phyloP scores from a whole-genome alignment of 2,888 invertebrate species.

The Caenorhabditis doughertyi region DNA sequence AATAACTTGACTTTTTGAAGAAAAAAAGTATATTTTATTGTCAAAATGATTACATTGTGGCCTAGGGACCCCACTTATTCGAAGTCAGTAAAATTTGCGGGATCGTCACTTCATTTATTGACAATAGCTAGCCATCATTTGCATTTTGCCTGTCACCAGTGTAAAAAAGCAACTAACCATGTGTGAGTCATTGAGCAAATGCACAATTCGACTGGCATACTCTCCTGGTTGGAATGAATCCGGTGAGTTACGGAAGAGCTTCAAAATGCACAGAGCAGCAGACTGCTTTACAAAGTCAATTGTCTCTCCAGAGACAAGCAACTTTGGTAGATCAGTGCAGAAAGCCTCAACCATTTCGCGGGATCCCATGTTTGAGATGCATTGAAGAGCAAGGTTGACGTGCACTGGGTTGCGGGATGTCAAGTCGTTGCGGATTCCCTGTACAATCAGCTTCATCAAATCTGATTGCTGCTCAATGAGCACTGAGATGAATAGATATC shows the following conservation, averaged over 20 bases:
- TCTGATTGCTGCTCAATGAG: conserved; percentile 99
- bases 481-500: conserved; percentile 99
- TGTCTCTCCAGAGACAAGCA: conserved; percentile 98
- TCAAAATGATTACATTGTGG: no score
- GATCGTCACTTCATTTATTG: no score
- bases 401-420: conserved; percentile 93
- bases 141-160: not conserved
- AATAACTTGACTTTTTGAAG: no score
- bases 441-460: conserved; percentile 98
- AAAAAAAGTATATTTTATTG: no score
- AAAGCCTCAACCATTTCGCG: conserved; percentile 99
- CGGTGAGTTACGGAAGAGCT: conserved; percentile 94
- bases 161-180: conserved; percentile 85
- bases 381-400: conserved; percentile 97
- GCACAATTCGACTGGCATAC: conserved; percentile 99
- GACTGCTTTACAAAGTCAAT: conserved; percentile 99
- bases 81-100: no score
- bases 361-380: conserved; percentile 99
- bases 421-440: conserved; percentile 91
- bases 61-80: no score
- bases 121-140: no score
- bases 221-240: conserved; percentile 95
- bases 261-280: conserved; percentile 95
- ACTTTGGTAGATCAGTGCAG: conserved; percentile 96
- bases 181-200: conserved; percentile 98